A percentile compares a stretch with the other conserved stretches of the same genome.
phyloP scores from a whole-genome alignment of 1,140 invertebrate genomes.

The Himalopsyche phryganea region DNA sequence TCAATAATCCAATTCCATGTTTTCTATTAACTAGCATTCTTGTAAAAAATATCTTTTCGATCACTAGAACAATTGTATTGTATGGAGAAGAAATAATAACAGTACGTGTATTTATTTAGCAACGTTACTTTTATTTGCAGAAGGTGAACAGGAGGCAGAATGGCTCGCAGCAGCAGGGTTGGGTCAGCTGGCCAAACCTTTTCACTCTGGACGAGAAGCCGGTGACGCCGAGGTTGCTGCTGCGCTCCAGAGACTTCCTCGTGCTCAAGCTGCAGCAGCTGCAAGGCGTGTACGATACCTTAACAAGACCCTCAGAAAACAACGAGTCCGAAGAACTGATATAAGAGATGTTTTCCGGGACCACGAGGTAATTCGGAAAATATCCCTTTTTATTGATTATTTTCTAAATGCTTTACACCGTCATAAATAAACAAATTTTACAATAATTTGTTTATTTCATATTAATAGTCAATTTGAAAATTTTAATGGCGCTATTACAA shows the following conservation, averaged over 20 bases:
- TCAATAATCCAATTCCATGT: too few species aligned
- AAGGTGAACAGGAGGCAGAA: slow-evolving; percentile 52
- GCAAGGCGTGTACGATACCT: slow-evolving; percentile 69
- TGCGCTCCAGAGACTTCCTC: slow-evolving; percentile 49
- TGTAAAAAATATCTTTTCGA: too few species aligned
- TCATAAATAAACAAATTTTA: neutral
- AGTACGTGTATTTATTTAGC: too few species aligned
- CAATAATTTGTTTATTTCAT: neutral
- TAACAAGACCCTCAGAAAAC: slow-evolving; percentile 73
- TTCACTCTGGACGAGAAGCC: slow-evolving; percentile 48
- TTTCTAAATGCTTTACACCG: neutral
- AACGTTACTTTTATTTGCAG: slow-evolving; percentile 43
- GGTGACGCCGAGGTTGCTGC: slow-evolving; percentile 50
- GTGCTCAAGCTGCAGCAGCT: slow-evolving; percentile 72
- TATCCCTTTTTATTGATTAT: neutral
- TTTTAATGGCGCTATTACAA: too few species aligned
- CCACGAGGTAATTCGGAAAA: slow-evolving; percentile 57
- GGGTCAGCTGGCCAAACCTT: slow-evolving; percentile 47
- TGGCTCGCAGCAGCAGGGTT: slow-evolving; percentile 51
- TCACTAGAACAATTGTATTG: too few species aligned
- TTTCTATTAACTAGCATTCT: too few species aligned
- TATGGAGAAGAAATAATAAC: too few species aligned
- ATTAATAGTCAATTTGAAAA: neutral
- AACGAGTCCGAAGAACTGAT: slow-evolving; percentile 64
- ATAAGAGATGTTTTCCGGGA: slow-evolving; percentile 77